Evolutionary conservation across 1,140 invertebrate species (phyloP).

Genomic region (Cherax destructor): DNA sequence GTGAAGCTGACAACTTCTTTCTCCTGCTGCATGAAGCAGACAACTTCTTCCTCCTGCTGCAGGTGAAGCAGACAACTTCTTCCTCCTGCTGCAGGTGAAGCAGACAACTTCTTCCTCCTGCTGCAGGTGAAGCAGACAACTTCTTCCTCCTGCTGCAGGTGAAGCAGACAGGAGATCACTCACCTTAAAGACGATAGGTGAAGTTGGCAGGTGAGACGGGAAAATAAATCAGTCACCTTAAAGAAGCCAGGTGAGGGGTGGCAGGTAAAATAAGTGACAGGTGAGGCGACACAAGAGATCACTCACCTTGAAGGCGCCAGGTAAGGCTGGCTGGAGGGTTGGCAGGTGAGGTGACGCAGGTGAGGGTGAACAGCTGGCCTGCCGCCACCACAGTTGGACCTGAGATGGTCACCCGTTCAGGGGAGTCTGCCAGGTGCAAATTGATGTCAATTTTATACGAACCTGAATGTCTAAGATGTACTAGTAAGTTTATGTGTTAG

Average conservation of each 20-base stretch:
- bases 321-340: conserved; percentile 38
- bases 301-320: conserved; percentile 48
- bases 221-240: too few relatives aligned
- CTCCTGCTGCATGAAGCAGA: too few relatives aligned
- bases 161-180: not conserved
- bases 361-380: conserved; percentile 33
- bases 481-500: not conserved
- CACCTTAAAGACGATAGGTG: conserved; percentile 47
- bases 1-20: not conserved
- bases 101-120: too few relatives aligned
- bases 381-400: conserved; percentile 21
- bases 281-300: not conserved
- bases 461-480: not conserved
- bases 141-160: too few relatives aligned
- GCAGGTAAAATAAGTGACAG: conserved; percentile 1
- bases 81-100: too few relatives aligned
- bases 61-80: not conserved
- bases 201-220: conserved; percentile 22
- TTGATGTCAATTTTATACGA: not conserved
- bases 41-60: too few relatives aligned
- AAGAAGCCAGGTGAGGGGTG: conserved; percentile 15
- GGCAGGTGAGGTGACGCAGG: conserved; percentile 37
- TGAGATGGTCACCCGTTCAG: conserved; percentile 2
- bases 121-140: not conserved
- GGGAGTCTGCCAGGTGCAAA: conserved; percentile 1